Evolutionary conservation across 2,113 vertebrate genomes (phyloP), one percentile per base, ranked within the genome.

Genomic region (Mungos mungo): DNA sequence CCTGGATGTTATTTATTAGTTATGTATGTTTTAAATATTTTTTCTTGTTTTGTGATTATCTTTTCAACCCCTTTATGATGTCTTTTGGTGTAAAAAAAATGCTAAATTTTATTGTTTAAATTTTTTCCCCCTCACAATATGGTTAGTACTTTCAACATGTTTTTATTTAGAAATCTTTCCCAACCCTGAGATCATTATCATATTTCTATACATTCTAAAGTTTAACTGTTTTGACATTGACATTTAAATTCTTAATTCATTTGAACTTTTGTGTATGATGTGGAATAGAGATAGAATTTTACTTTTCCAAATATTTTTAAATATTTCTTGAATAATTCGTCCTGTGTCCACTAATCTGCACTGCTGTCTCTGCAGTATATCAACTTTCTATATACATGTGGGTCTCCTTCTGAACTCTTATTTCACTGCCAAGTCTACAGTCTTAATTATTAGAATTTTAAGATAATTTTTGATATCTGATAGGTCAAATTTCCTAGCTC

Each of bases 211-310:
- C 68, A 65, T 92, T 77, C 74, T 79, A 27, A 72, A 95, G 52
- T 57, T 95, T 92, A 57, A 65, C 33, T 97, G 19, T 92, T 79
- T 92, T 95, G 23, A 90, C 63, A 84, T 96, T 96, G 31, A 96
- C 18, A 57, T 74, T 95, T 77, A 68, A 72, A 86, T 95, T 88
- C 19, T 81, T 89, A 77, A 60, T 95, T 68, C 47, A 72, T 93
- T 80, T 89, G 18, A 57, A 74, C 66, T 77, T 77, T 82, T 89
- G 15, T 69, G 4, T 95, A 5, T 81, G 33, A 23, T 90, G 6
- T 41, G 47, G 76, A 38, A 74, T 63, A 66, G 54, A 88, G 19
- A 52, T 87, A 45, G 27, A 95, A 41, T 87, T 87, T 92, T 72
- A 71, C 50, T 65, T 94, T 60, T 79, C 23, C 8, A 35, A n/a